phyloP scores from a whole-genome alignment of 2,113 vertebrate species.

The Thomomys bottae region DNA sequence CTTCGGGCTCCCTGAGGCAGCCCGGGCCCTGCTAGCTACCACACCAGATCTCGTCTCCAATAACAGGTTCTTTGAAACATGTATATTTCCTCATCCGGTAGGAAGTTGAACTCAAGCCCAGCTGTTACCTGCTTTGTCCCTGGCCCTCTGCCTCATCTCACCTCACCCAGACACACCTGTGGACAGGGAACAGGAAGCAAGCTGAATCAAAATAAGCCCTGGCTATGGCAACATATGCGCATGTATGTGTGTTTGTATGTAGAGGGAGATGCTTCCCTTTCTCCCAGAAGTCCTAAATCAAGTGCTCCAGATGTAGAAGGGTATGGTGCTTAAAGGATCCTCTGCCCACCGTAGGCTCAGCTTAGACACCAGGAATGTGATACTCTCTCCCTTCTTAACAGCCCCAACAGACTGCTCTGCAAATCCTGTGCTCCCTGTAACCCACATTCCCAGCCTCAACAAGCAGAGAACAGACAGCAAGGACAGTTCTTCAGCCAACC shows the following conservation, averaged over 20 bases:
- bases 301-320: fast-evolving
- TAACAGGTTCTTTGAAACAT: background rate
- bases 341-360: background rate
- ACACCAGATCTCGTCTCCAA: fast-evolving
- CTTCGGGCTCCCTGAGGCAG: background rate
- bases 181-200: background rate
- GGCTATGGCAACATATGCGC: background rate
- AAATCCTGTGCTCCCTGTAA: background rate
- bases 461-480: background rate
- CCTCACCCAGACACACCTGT: background rate
- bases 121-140: background rate
- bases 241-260: background rate
- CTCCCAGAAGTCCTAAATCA: background rate
- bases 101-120: background rate
- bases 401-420: no score
- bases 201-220: background rate
- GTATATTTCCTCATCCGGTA: background rate
- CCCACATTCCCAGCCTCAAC: background rate
- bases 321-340: background rate
- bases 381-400: background rate
- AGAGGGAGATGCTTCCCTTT: fast-evolving
- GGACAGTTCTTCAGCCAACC: background rate
- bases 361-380: background rate
- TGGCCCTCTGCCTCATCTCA: background rate
- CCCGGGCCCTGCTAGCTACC: background rate